Conservation (phyloP, 2,888 invertebrate genomes). For the Aromia moschata region DNA sequence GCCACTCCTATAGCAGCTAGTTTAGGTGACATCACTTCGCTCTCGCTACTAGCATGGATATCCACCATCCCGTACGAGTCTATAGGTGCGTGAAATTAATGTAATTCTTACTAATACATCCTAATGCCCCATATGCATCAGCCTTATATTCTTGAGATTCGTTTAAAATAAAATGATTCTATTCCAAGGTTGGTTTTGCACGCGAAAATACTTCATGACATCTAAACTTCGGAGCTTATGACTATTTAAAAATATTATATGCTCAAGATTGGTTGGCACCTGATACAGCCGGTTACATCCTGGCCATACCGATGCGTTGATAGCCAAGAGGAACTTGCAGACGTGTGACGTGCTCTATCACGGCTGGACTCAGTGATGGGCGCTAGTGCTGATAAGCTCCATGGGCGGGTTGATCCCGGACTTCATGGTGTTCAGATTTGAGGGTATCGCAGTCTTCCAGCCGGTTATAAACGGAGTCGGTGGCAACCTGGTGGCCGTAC, state of each 20-base stretch:
- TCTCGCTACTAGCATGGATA: conserved; percentile 70
- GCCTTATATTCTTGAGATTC: too few species aligned
- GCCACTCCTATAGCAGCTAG: conserved; percentile 85
- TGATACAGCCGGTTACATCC: conserved; percentile 70
- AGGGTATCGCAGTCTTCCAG: conserved; percentile 80
- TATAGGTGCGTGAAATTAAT: conserved; percentile 66
- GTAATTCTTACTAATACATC: too few species aligned
- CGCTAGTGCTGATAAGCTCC: conserved; percentile 84
- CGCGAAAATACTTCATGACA: too few species aligned
- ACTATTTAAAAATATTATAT: too few species aligned
- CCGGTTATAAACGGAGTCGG: conserved; percentile 87
- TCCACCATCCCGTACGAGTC: conserved; percentile 68
- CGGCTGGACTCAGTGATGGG: conserved; percentile 81
- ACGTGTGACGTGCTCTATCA: conserved; percentile 75
- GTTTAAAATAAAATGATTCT: too few species aligned
- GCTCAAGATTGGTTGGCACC: conserved; percentile 71
- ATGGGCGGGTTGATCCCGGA: conserved; percentile 80
- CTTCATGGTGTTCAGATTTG: conserved; percentile 73
- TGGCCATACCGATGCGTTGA: conserved; percentile 75
- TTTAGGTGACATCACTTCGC: conserved; percentile 79
- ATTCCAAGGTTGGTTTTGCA: too few species aligned
- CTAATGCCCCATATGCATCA: too few species aligned
- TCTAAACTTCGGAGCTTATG: too few species aligned
- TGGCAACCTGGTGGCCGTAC: conserved; percentile 81
- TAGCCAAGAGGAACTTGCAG: conserved; percentile 75